Conservation (phyloP, 2,888 invertebrate species). For the Lamproptera curius region DNA sequence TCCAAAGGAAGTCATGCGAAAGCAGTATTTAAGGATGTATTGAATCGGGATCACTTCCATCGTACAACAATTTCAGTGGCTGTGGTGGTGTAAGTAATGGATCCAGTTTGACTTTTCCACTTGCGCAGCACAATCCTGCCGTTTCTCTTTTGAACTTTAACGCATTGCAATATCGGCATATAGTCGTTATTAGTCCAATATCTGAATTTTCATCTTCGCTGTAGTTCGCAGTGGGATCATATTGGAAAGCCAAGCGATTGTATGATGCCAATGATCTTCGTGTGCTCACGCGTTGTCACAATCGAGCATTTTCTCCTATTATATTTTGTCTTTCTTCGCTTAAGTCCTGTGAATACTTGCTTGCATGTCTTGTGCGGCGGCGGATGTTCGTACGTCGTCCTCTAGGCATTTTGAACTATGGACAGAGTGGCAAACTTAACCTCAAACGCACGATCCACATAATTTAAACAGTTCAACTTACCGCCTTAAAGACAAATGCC, state of each 20-base stretch:
- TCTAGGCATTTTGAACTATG: slow-evolving; percentile 33
- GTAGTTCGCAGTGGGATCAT: slow-evolving; percentile 33
- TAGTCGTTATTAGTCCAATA: slow-evolving; percentile 36
- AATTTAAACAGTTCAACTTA: slow-evolving; percentile 21
- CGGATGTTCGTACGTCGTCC: slow-evolving; percentile 28
- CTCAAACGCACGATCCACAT: slow-evolving; percentile 26
- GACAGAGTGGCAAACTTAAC: slow-evolving; percentile 31
- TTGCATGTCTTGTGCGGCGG: slow-evolving; percentile 33
- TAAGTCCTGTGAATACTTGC: slow-evolving; percentile 30
- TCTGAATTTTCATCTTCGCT: slow-evolving; percentile 34
- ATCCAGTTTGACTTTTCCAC: slow-evolving; percentile 46
- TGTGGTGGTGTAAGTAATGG: slow-evolving; percentile 42
- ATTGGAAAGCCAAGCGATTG: slow-evolving; percentile 34
- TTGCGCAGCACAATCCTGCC: slow-evolving; percentile 47
- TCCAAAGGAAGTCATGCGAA: slow-evolving; percentile 38
- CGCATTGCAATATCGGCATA: slow-evolving; percentile 35
- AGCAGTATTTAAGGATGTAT: slow-evolving; percentile 34
- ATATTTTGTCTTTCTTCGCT: slow-evolving; percentile 30
- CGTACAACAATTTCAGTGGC: slow-evolving; percentile 35
- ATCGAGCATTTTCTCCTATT: slow-evolving; percentile 33
- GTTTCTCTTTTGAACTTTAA: slow-evolving; percentile 43
- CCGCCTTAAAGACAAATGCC: slow-evolving; percentile 32
- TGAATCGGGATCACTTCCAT: slow-evolving; percentile 31
- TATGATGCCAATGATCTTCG: slow-evolving; percentile 31
- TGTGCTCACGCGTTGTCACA: slow-evolving; percentile 32